Base-by-base conservation (phyloP, 2,797 vertebrate species). In the Spinibarbus caldwelli region DNA sequence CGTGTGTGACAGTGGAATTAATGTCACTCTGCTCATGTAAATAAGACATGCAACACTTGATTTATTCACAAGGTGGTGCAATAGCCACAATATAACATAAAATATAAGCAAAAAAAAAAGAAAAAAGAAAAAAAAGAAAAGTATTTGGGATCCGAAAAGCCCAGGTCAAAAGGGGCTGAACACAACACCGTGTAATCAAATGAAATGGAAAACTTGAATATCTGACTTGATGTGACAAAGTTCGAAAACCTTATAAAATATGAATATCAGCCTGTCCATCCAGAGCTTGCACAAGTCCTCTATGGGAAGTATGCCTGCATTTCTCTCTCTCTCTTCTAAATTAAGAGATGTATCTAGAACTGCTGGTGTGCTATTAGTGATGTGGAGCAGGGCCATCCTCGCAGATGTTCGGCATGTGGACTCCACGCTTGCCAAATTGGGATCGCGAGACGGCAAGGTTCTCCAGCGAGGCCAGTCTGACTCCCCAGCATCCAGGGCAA, bases 21-120 rank as follows among this genome's bases (percentile, higher is more conserved):
- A 23, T 47, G 43, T 26, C 6, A 0, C 19, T 23, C 23, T 26
- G 49, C 19, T 66, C n/a, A 68, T 67, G 34, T 38, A 70, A 86
- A 80, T 41, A 34, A 86, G 83, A 78, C 84, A 86, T 94, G 94
- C 87, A 94, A 88, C 91, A 89, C 92, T 92, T 87, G 83, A 81
- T 93, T 93, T 89, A 90, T 94, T 93, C 94, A 94, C 94, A 93
- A 94, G 94, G 91, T 93, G 94, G 94, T 93, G 94, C 93, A 94
- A 92, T 92, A 92, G 57, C 54, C 59, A 79, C 66, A 75, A 62
- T 57, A 72, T 26, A 64, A 38, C 23, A 76, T 57, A 36, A 1
- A 6, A 21, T 1, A 45, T 23, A 21, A 38, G 21, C 31, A 41
- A 83, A 62, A 62, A 59, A 36, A 36, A 36, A 36, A 38, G 76